phyloP scores from a whole-genome alignment of 2,113 vertebrate species.

The Diadophis punctatus region DNA sequence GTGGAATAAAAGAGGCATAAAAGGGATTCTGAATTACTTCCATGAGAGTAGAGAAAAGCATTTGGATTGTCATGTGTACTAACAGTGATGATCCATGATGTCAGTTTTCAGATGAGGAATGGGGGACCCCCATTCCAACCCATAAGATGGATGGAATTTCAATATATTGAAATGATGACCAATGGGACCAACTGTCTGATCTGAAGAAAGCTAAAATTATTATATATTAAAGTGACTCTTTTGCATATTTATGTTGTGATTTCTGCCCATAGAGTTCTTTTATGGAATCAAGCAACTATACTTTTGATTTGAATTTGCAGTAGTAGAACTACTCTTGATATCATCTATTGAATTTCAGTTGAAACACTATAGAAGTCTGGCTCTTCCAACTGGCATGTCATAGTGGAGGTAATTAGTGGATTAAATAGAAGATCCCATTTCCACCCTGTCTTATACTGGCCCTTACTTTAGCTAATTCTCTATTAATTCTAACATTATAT shows the following conservation, averaged over 20 bases:
- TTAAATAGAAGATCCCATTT: neutral
- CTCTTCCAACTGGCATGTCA: neutral
- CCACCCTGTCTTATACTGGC: neutral
- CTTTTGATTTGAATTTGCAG: neutral
- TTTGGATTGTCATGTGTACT: neutral
- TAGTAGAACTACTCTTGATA: neutral
- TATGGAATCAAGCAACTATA: neutral
- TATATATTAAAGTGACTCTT: neutral
- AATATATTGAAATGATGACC: neutral
- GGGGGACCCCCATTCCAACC: neutral
- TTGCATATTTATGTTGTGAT: neutral
- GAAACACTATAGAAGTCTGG: neutral
- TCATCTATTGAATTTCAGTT: neutral
- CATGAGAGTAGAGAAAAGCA: neutral
- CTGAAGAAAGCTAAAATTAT: neutral
- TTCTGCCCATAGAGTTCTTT: neutral
- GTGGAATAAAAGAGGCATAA: neutral
- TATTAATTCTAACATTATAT: no score
- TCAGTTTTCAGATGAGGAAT: neutral
- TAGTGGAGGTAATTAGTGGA: neutral
- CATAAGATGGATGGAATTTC: neutral
- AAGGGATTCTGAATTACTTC: neutral
- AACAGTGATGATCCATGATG: neutral
- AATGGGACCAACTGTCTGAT: neutral
- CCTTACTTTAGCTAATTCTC: no score